Evolutionary conservation across 2,888 invertebrate species (phyloP).

Genomic region (Diaperis boleti): DNA sequence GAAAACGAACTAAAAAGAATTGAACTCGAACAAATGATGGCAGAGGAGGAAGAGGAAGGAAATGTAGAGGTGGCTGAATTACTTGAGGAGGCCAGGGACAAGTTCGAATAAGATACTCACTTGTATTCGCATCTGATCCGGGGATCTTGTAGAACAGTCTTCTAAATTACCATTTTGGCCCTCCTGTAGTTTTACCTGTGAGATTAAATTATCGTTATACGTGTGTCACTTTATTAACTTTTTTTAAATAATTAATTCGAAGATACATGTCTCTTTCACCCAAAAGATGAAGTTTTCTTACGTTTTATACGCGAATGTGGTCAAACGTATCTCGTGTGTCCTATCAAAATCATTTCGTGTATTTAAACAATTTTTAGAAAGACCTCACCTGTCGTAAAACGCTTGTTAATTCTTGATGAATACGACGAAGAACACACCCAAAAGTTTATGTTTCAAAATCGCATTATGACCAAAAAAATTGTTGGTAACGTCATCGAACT

Average conservation of each 20-base stretch:
- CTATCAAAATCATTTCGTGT: conserved; percentile 26
- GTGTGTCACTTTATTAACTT: not conserved
- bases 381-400: conserved; percentile 37
- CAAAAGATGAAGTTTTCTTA: conserved; percentile 2
- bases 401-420: conserved; percentile 34
- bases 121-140: not conserved
- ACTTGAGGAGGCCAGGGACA: conserved; percentile 32
- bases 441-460: conserved; percentile 28
- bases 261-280: not conserved
- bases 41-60: conserved; percentile 30
- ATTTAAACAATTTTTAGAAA: conserved; percentile 39
- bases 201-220: conserved; percentile 16
- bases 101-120: conserved; percentile 35
- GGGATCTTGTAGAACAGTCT: not conserved
- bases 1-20: conserved; percentile 57
- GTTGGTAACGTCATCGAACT: conserved; percentile 33
- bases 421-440: conserved; percentile 27
- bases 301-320: conserved; percentile 1
- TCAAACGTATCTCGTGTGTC: conserved; percentile 6
- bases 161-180: not conserved
- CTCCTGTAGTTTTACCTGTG: conserved; percentile 20
- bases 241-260: not conserved
- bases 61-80: not conserved
- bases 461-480: conserved; percentile 24
- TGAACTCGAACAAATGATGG: conserved; percentile 43